Percentiles rank a stretch among this genome's conserved stretches.
phyloP scores from a whole-genome alignment of 2,888 invertebrate genomes.

The Platycnemis pennipes region DNA sequence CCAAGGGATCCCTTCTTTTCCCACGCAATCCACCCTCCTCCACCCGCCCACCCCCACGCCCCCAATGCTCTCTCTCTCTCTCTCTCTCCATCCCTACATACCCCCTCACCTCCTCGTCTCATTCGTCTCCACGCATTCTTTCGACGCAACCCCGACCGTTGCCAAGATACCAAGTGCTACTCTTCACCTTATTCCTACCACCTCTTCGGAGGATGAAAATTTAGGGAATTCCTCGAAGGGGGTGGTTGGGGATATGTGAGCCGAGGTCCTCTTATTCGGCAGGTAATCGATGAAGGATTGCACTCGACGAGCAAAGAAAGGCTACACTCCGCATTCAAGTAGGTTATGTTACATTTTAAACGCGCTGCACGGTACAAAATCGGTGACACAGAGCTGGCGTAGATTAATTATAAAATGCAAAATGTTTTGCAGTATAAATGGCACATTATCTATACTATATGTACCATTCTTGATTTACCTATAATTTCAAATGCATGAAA shows the following conservation, averaged over 20 bases:
- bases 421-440: too few species aligned
- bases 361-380: too few species aligned
- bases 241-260: neutral
- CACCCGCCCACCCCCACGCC: neutral
- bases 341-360: neutral
- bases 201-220: slow-evolving; percentile 26
- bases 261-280: neutral
- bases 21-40: neutral
- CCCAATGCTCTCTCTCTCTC: neutral
- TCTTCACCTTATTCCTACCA: slow-evolving; percentile 38
- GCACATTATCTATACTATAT: too few species aligned
- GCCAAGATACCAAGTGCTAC: slow-evolving; percentile 56
- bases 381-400: too few species aligned
- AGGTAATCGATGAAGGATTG: neutral
- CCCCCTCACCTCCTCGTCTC: neutral
- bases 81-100: neutral
- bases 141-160: slow-evolving; percentile 46
- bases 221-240: neutral
- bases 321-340: neutral
- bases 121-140: slow-evolving; percentile 67
- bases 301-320: neutral
- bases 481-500: too few species aligned
- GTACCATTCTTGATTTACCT: too few species aligned
- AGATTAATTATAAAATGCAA: too few species aligned
- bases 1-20: neutral